Base-by-base conservation (phyloP, 2,113 vertebrate species). In the Oryzias melastigma region DNA sequence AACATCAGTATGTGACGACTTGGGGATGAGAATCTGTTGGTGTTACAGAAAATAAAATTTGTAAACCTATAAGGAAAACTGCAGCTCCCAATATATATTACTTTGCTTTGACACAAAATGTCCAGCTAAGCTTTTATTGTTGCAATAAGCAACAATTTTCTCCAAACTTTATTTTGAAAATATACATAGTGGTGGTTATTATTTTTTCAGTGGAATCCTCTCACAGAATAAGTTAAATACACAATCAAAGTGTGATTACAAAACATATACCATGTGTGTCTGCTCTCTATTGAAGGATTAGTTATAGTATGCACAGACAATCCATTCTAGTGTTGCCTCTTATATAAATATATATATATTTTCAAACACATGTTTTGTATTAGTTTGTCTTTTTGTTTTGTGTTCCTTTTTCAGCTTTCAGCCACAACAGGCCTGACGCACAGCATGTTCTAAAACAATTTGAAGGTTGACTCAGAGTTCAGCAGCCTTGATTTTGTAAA, bases 1-100 rank as follows among this genome's bases (percentile, higher is more conserved):
- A 2, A 22, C 22, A 22, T 22, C 22, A 22, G 22, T 22, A 22
- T 22, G 2, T 22, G 22, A 22, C 2, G 3, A 22, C 22, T 22
- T 22, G 22, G 22, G 22, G 22, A 22, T 22, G 22, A 22, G 22
- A 22, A 22, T 22, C 2, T 3, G 22, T 22, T 22, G 22, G 22
- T 22, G 2, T 78, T 81, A 57, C 65, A 62, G 35, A 72, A 85
- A 84, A 76, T 78, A 65, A 64, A 84, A 85, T 85, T 75, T 82
- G 70, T 65, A 29, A 68, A 27, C 25, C 68, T 75, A 75, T 22
- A 22, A 56, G 74, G 76, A 69, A 78, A 84, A 77, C 67, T 59
- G 61, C 61, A 52, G 70, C 67, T 43, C 42, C 42, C 51, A 19
- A 67, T 77, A 78, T 85, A 78, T 75, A 86, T 84, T 80, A 82